phyloP scores from a whole-genome alignment of 2,888 invertebrate genomes.

The Tenthredo mesomela region DNA sequence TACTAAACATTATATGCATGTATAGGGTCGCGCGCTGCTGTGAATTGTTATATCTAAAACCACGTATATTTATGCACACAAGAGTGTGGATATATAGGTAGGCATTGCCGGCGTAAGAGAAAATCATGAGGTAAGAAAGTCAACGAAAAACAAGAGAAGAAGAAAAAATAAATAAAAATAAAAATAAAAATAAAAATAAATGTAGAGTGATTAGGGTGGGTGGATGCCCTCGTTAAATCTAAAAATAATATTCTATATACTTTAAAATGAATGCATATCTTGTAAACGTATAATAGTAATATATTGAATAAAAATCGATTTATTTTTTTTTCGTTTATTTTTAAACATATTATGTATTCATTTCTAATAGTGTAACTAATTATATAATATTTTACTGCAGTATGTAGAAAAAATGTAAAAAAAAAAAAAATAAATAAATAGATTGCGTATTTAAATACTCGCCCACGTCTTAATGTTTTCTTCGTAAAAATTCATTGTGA shows the following conservation, averaged over 20 bases:
- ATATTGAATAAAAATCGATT: neutral
- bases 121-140: neutral
- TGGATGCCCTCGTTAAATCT: neutral
- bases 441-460: too few relatives aligned
- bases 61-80: neutral
- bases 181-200: too few relatives aligned
- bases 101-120: neutral
- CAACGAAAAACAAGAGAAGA: neutral
- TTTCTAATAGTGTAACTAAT: neutral
- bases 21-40: neutral
- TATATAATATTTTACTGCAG: too few relatives aligned
- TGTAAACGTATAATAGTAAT: too few relatives aligned
- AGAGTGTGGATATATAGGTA: neutral
- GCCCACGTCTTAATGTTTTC: neutral
- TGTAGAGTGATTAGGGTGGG: neutral
- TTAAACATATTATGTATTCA: neutral
- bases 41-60: neutral
- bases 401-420: neutral
- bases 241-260: neutral
- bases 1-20: neutral
- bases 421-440: neutral
- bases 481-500: neutral
- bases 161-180: too few relatives aligned
- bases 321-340: neutral
- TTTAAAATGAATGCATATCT: neutral